Evolutionary conservation across 2,113 vertebrate genomes (phyloP).

Genomic region (Lepisosteus osseus): DNA sequence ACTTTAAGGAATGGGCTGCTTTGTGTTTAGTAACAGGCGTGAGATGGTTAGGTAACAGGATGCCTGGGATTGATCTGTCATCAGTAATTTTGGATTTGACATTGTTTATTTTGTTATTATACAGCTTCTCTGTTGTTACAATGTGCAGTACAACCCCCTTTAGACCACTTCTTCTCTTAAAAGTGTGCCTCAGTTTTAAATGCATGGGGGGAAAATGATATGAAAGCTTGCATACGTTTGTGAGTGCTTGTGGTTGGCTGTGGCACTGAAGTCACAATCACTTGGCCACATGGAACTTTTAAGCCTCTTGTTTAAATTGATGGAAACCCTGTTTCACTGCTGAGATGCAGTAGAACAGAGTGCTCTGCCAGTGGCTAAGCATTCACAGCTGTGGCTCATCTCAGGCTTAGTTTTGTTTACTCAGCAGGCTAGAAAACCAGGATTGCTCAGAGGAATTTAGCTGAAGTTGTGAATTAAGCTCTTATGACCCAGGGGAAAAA

Average conservation of each 20-base stretch:
- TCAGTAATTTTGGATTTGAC: no score
- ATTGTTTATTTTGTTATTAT: no score
- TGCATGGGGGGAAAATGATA: no score
- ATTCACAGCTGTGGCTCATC: slow-evolving; percentile 22
- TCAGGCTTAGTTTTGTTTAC: slow-evolving; percentile 17
- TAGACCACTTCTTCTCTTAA: background rate
- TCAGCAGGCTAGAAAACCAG: background rate
- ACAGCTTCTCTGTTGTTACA: no score
- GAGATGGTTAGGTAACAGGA: no score
- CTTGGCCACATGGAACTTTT: background rate
- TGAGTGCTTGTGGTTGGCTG: background rate
- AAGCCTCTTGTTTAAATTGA: background rate
- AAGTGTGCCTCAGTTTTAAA: no score
- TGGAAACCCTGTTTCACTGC: background rate
- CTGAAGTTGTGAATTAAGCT: slow-evolving; percentile 19
- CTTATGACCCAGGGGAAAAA: slow-evolving; percentile 24
- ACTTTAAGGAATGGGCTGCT: no score
- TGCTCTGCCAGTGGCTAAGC: background rate
- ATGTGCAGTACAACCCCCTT: background rate
- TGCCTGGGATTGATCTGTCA: no score
- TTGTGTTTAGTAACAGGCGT: no score
- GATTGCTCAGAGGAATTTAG: background rate
- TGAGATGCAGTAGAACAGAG: background rate
- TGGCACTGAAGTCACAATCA: background rate
- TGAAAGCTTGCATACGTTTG: no score